Base-by-base conservation (phyloP, 2,113 vertebrate genomes). In the Rhagologus leucostigma region DNA sequence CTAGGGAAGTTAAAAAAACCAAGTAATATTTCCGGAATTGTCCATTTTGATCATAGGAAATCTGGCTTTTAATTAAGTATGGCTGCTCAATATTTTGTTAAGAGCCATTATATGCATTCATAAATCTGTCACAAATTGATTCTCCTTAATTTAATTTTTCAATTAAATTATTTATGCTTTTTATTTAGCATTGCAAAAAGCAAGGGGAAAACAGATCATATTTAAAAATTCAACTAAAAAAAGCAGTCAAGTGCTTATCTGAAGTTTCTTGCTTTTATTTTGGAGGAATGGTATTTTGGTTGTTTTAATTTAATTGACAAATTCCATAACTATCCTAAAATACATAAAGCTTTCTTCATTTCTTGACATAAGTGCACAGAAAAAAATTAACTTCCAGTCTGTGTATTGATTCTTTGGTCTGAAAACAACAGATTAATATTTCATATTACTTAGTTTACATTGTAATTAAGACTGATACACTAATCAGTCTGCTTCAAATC, bases 401-500 rank as follows among this genome's bases (percentile, higher is more conserved):
- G 41, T 44, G 18, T 96, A 93, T 94, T 96, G 94, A 92, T 84
- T 93, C 44, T 94, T 74, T 76, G 57, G 68, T 94, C 94, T 97
- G 70, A 82, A 97, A 90, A 68, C 39, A 95, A 87, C 29, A 84
- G 55, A 93, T 84, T 96, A 94, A 88, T 92, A 80, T 90, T 96
- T 96, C 78, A 84, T 75, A 92, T 89, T 93, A 93, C 91, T 92
- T 97, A 67, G n/a, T 95, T 92, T 81, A 85, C 50, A 83, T 67
- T 67, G 30, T 93, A 97, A 96, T 95, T 97, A 94, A 92, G 80
- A 83, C 30, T 53, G 63, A 90, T 93, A 89, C 6, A 42, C 55
- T 77, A 94, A 97, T 98, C 69, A 39, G 64, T 78, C 73, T 83
- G 59, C 70, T 95, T 95, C 88, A 87, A 87, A 95, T 97, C 53